Evolutionary conservation across 2,113 vertebrate genomes (phyloP).

Genomic region (Saccopteryx leptura): DNA sequence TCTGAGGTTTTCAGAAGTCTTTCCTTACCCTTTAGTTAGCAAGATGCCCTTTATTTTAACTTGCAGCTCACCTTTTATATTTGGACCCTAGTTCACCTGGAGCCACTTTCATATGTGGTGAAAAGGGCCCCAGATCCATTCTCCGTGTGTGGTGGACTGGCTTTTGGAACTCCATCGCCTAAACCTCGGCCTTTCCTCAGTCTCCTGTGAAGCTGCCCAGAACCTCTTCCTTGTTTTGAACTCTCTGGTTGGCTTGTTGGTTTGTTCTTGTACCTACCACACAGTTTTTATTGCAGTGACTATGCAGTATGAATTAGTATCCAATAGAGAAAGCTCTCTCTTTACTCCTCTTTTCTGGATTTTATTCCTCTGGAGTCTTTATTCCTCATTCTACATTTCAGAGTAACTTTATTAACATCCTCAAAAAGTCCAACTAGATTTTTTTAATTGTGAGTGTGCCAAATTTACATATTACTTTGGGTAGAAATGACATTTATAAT

Average conservation of each 20-base stretch:
- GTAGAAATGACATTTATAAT: neutral
- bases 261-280: neutral
- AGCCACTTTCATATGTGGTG: neutral
- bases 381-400: neutral
- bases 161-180: neutral
- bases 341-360: neutral
- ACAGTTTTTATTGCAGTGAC: neutral
- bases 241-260: neutral
- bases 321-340: neutral
- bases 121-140: neutral
- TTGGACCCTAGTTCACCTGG: neutral
- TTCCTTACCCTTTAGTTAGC: neutral
- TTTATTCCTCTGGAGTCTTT: neutral
- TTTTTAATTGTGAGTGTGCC: neutral
- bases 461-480: neutral
- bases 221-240: neutral
- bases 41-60: neutral
- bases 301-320: neutral
- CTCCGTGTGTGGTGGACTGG: neutral
- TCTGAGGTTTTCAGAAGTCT: conserved; percentile 12
- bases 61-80: neutral
- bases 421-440: conserved; percentile 4
- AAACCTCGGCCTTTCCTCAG: neutral
- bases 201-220: neutral
- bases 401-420: neutral